Conservation (phyloP, 2,888 invertebrate genomes). For the Conchocele bisecta region DNA sequence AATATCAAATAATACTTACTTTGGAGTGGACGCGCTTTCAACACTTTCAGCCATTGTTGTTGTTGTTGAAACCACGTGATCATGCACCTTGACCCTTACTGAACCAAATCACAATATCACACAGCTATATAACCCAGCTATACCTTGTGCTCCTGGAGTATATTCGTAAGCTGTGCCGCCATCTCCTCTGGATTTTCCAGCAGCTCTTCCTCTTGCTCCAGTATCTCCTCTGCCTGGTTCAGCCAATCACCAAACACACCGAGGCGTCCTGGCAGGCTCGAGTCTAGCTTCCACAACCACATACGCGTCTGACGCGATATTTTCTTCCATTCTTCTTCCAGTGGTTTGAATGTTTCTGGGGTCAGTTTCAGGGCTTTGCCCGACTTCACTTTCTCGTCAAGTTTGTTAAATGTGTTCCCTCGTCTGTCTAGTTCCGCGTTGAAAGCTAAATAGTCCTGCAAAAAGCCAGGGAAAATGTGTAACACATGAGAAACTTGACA, state of each 20-base stretch:
- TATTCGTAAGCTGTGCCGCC: constrained; percentile 69
- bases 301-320: constrained; percentile 85
- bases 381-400: constrained; percentile 91
- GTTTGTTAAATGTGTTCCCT: constrained; percentile 88
- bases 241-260: constrained; percentile 95
- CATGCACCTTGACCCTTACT: no score
- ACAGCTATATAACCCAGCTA: constrained; percentile 5
- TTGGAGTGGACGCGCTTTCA: no score
- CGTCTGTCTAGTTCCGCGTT: constrained; percentile 91
- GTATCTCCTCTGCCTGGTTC: constrained; percentile 87
- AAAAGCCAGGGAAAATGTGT: no score
- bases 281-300: constrained; percentile 95
- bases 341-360: constrained; percentile 92
- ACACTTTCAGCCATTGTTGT: no score
- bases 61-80: no score
- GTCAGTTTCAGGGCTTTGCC: constrained; percentile 92
- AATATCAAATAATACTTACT: no score
- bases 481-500: no score
- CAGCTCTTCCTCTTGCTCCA: constrained; percentile 83
- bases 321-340: constrained; percentile 91
- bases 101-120: no score
- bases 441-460: constrained; percentile 90
- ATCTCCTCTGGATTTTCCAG: constrained; percentile 87
- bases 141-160: constrained; percentile 88
- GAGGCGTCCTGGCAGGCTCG: constrained; percentile 92